Evolutionary conservation across 1,140 invertebrate species (phyloP), one percentile per base, ranked within the genome.

Genomic region (Diachasma alloeum): DNA sequence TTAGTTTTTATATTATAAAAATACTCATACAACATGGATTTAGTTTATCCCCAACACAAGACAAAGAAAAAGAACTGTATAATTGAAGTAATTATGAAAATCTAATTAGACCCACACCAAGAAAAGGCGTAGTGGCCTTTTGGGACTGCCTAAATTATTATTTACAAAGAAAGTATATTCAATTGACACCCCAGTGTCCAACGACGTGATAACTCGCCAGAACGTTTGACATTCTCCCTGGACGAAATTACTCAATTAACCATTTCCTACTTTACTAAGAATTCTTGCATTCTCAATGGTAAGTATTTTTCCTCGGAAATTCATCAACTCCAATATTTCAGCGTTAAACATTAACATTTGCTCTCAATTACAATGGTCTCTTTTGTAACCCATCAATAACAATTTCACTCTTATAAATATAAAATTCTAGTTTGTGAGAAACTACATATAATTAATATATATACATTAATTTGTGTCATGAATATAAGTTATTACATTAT

Each of bases 401-500:
- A 70, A 37, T 17, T 70, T 70, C 31, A n/a, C 19, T 70, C 31
- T 44, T 42, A 42, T 31, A 42, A 72, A 42, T 42, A 46, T 31
- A 72, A 46, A 53, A 42, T 17, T 24, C 39, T 31, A 48, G 4
- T 2, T 46, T 24, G 44, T 42, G 39, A 72, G 36, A 48, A 19
- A 37, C 15, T 63, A 72, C 37, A 77, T 81, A 81, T 74, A 75
- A 42, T 67, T 17, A 22, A 36, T 76, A 59, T 76, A 75, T 75
- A 76, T 76, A 76, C 75, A 76, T 76, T 76, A 76, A 83, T 81
- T 75, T 75, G 74, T 82, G 75, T 85, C 81, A 87, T 86, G 86
- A 86, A 87, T 87, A 86, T 83, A 87, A 86, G 83, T 86, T 86
- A 86, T 86, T 84, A 81, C 81, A 86, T 81, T 82, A 81, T 66